phyloP scores from a whole-genome alignment of 1,140 invertebrate species.

The Leptonema lineaticorne region DNA sequence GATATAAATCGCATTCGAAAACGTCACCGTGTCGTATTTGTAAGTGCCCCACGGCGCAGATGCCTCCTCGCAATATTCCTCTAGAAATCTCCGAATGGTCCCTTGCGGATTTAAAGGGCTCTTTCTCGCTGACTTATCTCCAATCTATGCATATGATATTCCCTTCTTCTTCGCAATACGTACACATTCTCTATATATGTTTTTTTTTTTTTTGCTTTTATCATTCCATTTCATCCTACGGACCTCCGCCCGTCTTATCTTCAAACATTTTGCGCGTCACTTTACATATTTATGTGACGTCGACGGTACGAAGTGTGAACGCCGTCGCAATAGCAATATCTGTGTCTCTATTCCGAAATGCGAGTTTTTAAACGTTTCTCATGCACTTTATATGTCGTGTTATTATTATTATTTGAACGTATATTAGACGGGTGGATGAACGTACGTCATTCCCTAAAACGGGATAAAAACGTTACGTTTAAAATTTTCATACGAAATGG shows the following conservation, averaged over 20 bases:
- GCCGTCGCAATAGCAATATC: background rate
- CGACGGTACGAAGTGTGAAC: constrained; percentile 6
- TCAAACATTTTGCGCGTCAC: constrained; percentile 27
- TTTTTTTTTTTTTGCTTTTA: no score
- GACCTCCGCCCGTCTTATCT: no score
- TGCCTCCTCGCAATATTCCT: constrained; percentile 25
- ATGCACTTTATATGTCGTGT: background rate
- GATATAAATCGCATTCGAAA: constrained; percentile 30
- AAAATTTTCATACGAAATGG: no score
- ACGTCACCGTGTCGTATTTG: background rate
- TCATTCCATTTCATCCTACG: no score
- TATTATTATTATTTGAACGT: background rate
- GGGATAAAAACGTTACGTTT: background rate
- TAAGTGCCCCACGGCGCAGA: constrained; percentile 14
- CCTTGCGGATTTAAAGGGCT: constrained; percentile 1
- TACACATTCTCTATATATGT: no score
- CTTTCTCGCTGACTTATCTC: constrained; percentile 26
- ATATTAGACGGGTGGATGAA: background rate
- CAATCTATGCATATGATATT: constrained; percentile 32
- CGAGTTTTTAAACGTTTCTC: constrained; percentile 16
- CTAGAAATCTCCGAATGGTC: constrained; percentile 30
- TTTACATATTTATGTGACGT: constrained; percentile 31
- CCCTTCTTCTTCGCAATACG: constrained; percentile 23
- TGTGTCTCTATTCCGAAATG: background rate
- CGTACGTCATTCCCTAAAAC: background rate